Percentiles rank a stretch among this genome's conserved stretches.
These are phyloP conservation scores for Microcebus griseorufus DNA, from an alignment of 2,113 vertebrate genomes.

Conservation along the genomic window DNA sequence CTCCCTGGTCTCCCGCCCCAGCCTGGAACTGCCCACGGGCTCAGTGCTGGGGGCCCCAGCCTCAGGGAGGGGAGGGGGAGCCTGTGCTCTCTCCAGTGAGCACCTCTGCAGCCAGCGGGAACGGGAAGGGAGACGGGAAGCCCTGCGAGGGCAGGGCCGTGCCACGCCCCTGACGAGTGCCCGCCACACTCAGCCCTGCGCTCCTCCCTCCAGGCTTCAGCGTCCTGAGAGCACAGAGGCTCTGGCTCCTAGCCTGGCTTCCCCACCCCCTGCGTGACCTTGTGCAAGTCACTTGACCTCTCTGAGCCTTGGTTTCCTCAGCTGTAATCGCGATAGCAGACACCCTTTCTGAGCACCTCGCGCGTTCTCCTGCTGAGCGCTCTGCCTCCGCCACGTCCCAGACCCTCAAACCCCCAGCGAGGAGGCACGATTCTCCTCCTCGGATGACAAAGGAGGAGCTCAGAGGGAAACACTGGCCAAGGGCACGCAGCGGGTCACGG, in stretches of 20 bases:
- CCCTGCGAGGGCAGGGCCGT: neutral
- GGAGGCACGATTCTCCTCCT: neutral
- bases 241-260: neutral
- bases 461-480: neutral
- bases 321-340: fast-evolving
- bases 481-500: neutral
- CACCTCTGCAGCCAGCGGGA: neutral
- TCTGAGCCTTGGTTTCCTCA: neutral
- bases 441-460: fast-evolving
- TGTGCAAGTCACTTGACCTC: neutral
- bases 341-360: fast-evolving
- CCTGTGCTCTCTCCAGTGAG: neutral
- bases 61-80: neutral
- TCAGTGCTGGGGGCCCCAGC: neutral
- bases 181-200: fast-evolving
- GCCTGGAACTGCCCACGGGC: neutral
- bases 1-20: neutral
- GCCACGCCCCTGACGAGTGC: neutral
- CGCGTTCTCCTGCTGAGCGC: fast-evolving
- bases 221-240: fast-evolving
- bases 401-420: fast-evolving
- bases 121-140: neutral
- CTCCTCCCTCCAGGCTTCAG: neutral
- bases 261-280: neutral
- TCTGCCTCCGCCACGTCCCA: neutral